Base-by-base conservation (phyloP, 2,888 invertebrate genomes). In the Pachliopta kotzebuea region DNA sequence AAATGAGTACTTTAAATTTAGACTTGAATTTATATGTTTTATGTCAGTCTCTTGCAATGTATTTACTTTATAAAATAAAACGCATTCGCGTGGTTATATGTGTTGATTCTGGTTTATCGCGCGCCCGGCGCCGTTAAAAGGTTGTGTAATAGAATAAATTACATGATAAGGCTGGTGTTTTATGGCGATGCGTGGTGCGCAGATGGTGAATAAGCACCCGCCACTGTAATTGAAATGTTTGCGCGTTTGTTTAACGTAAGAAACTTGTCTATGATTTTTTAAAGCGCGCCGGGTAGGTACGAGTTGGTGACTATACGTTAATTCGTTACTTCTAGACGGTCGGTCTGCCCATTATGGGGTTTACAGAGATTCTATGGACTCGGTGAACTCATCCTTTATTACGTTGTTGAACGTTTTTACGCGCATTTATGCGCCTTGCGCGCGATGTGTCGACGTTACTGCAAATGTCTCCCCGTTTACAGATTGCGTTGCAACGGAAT, bases 131-230 rank as follows among this genome's bases (percentile, higher is more conserved):
- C 18, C 17, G 52, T 0, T 29, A 54, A 63, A 52, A 14, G 9
- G 37, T 63, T 59, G 31, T 29, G 59, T 53, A 63, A 63, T 63
- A 59, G 59, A 59, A 50, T 50, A 63, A 31, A 63, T 63, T 55
- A 59, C 55, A 55, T 24, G 54, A 59, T 49, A 59, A 31, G 58
- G 59, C 54, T 9, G 55, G 49, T 55, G 63, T 59, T 63, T 57
- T 59, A 63, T 63, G 63, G 59, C 59, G 59, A 3, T 23, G n/a
- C 49, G 29, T 20, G n/a, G 58, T 42, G 54, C 49, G 18, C 31
- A 55, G 31, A 54, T 54, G 54, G 58, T 54, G 54, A 31, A 63
- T 53, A 63, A 26, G 63, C 50, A n/a, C n/a, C 20, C 37, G 50
- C 8, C 50, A 31, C 58, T 53, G 53, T 45, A 63, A 58, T 54